Conservation (phyloP, 2,888 invertebrate species). For the Spialia ferax region DNA sequence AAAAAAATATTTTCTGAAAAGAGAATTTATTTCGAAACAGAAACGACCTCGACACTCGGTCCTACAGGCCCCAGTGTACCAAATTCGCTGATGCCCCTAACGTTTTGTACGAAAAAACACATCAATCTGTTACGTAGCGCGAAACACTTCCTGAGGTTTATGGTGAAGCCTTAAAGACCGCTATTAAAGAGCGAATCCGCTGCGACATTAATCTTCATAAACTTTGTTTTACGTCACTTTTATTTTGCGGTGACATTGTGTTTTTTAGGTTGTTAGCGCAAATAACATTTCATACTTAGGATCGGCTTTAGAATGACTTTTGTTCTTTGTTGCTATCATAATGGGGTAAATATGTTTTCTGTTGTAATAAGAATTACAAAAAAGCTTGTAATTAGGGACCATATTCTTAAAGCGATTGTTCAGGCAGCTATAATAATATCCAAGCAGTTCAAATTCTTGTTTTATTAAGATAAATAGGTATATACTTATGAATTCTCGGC, state of each 20-base stretch:
- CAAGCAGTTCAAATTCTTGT: too few relatives aligned
- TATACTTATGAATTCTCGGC: too few relatives aligned
- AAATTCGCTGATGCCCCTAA: slow-evolving; percentile 40
- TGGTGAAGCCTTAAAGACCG: slow-evolving; percentile 29
- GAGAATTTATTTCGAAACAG: neutral
- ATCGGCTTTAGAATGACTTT: too few relatives aligned
- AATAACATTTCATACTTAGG: too few relatives aligned
- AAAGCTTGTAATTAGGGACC: too few relatives aligned
- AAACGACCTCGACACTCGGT: neutral
- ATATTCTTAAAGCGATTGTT: too few relatives aligned
- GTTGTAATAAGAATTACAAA: too few relatives aligned
- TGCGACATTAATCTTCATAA: slow-evolving; percentile 37
- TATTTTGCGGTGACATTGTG: slow-evolving; percentile 25
- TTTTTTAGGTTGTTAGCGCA: neutral
- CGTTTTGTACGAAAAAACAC: slow-evolving; percentile 47
- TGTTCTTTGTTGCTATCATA: too few relatives aligned
- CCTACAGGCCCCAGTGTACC: slow-evolving; percentile 8
- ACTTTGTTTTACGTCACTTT: slow-evolving; percentile 24
- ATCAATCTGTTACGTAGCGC: slow-evolving; percentile 49
- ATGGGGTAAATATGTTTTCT: too few relatives aligned
- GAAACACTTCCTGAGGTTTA: slow-evolving; percentile 40
- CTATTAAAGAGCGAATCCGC: slow-evolving; percentile 34
- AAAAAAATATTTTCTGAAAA: too few relatives aligned
- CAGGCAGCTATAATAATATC: too few relatives aligned
- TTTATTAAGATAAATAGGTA: too few relatives aligned